Evolutionary conservation across 2,888 invertebrate species (phyloP).

Genomic region (Nyleta sp.): DNA sequence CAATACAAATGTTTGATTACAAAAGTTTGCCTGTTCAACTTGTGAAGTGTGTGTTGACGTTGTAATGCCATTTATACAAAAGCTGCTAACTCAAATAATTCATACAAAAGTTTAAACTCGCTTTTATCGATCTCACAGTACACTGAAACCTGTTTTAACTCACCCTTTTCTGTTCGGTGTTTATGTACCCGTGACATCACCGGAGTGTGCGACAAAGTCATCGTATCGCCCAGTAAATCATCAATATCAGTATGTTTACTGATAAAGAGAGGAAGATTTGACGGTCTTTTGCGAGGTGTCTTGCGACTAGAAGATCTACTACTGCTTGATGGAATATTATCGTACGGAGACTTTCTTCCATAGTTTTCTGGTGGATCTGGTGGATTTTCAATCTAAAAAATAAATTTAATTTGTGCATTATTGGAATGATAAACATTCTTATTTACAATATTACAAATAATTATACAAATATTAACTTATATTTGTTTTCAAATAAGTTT

Average conservation of each 20-base stretch:
- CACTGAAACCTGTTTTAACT: constrained; percentile 65
- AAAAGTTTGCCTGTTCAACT: too few species aligned
- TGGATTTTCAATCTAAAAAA: constrained; percentile 78
- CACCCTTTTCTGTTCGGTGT: constrained; percentile 73
- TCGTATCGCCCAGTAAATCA: constrained; percentile 89
- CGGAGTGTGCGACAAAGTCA: constrained; percentile 72
- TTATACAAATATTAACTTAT: too few species aligned
- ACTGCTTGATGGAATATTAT: constrained; percentile 84
- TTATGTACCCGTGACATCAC: constrained; percentile 71
- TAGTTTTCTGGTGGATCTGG: constrained; percentile 80
- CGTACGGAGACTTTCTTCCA: constrained; percentile 87
- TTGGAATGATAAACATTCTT: too few species aligned
- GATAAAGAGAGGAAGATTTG: constrained; percentile 86
- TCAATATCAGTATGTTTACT: constrained; percentile 94
- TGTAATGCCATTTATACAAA: too few species aligned
- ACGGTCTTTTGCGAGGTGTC: constrained; percentile 76
- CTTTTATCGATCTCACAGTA: constrained; percentile 16
- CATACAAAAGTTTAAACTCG: too few species aligned
- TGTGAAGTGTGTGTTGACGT: too few species aligned
- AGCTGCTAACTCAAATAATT: too few species aligned
- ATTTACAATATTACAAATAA: too few species aligned
- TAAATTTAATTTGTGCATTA: too few species aligned
- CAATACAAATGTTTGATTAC: too few species aligned
- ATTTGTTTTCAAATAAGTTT: too few species aligned
- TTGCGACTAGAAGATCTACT: constrained; percentile 69